Conservation (phyloP, 2,888 invertebrate genomes). For the Cremastinae sp. region DNA sequence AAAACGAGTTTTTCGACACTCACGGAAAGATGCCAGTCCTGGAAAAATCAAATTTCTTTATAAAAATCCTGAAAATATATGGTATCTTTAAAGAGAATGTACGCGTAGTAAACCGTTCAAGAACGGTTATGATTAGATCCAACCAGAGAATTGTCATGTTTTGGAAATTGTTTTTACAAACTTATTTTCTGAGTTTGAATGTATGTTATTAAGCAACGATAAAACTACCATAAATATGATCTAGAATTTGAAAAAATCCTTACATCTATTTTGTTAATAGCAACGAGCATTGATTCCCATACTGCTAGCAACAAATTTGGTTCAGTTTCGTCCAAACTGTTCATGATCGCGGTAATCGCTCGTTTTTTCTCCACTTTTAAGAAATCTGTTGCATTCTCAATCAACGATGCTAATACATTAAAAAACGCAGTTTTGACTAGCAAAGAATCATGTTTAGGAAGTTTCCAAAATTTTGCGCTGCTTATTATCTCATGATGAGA, state of each 20-base stretch:
- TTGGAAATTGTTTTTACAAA: no score
- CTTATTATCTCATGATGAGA: slow-evolving; percentile 82
- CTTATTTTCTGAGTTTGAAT: no score
- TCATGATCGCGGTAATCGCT: slow-evolving; percentile 83
- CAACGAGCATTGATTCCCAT: slow-evolving; percentile 88
- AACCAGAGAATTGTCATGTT: no score
- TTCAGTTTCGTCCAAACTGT: slow-evolving; percentile 86
- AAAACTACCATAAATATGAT: no score
- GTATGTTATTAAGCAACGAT: no score
- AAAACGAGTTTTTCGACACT: slow-evolving; percentile 88
- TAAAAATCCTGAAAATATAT: not conserved
- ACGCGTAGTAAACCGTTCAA: no score
- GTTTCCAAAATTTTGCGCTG: slow-evolving; percentile 87
- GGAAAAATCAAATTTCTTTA: slow-evolving; percentile 64
- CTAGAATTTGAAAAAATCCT: slow-evolving; percentile 57
- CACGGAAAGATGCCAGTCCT: slow-evolving; percentile 87
- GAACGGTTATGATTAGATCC: no score
- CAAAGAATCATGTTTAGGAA: slow-evolving; percentile 82
- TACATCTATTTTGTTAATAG: slow-evolving; percentile 83
- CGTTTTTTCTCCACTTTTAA: slow-evolving; percentile 82
- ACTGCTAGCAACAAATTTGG: slow-evolving; percentile 85
- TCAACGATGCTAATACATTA: slow-evolving; percentile 83
- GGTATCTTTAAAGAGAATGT: no score
- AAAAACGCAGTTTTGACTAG: slow-evolving; percentile 86
- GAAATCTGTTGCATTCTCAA: slow-evolving; percentile 83